Evolutionary conservation across 1,140 invertebrate species (phyloP).

Genomic region (Copidosoma floridanum): DNA sequence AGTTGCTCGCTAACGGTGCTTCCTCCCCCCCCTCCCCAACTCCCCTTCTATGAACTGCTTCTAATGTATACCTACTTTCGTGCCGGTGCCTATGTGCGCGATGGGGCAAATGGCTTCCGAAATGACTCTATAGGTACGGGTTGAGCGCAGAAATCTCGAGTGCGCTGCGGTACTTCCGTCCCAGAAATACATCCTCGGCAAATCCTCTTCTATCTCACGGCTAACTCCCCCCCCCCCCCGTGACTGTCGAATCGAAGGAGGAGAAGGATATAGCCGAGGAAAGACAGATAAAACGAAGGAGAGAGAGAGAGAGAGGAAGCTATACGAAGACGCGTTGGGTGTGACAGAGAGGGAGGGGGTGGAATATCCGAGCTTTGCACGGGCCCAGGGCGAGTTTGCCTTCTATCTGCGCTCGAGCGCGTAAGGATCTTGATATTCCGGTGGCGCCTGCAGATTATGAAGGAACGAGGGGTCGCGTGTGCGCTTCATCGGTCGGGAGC

Average conservation of each 20-base stretch:
- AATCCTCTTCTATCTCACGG: too few species aligned
- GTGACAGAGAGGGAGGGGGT: neutral
- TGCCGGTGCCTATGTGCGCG: too few species aligned
- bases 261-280: neutral
- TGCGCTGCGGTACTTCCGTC: neutral
- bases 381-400: neutral
- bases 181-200: constrained; percentile 20
- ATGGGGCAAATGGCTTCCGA: constrained; percentile 23
- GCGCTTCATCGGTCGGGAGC: neutral
- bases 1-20: too few species aligned
- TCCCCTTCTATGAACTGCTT: too few species aligned
- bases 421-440: neutral
- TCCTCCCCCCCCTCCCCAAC: too few species aligned
- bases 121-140: constrained; percentile 15
- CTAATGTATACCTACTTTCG: too few species aligned
- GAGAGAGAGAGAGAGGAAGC: neutral
- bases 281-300: neutral
- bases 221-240: neutral
- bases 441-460: neutral
- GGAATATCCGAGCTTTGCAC: neutral
- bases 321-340: too few species aligned
- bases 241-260: too few species aligned
- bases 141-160: constrained; percentile 20
- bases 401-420: neutral
- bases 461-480: neutral